Percentiles rank a stretch among this genome's conserved stretches.
phyloP scores from a whole-genome alignment of 2,888 invertebrate genomes.

The Pristionchus fissidentatus region DNA sequence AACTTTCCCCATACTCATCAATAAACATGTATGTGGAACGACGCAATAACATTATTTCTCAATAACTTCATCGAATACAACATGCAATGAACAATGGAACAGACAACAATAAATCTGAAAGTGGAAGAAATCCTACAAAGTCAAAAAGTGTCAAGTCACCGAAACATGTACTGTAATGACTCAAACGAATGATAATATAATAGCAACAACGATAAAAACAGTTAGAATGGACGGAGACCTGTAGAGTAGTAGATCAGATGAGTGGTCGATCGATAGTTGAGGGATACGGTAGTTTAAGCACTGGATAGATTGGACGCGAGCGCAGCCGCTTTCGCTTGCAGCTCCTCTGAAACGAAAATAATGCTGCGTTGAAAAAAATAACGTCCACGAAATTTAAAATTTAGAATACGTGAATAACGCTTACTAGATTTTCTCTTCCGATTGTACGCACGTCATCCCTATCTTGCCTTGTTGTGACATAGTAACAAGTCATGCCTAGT shows the following conservation, averaged over 20 bases:
- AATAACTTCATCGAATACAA: slow-evolving; percentile 23
- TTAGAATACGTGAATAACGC: no score
- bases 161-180: not conserved
- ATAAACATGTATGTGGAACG: no score
- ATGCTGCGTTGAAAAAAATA: not conserved
- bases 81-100: slow-evolving; percentile 19
- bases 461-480: no score
- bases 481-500: no score
- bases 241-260: slow-evolving; percentile 10
- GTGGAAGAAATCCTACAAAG: not conserved
- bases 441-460: no score
- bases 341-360: not conserved
- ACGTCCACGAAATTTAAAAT: not conserved
- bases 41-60: not conserved
- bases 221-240: not conserved
- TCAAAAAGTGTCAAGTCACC: not conserved
- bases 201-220: not conserved
- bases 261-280: not conserved
- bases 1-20: no score
- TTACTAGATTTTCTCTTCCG: no score
- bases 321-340: not conserved
- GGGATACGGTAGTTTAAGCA: not conserved
- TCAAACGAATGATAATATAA: not conserved
- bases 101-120: not conserved
- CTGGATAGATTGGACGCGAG: not conserved